Conservation (phyloP, 1,140 invertebrate species). For the Bombus impatiens region DNA sequence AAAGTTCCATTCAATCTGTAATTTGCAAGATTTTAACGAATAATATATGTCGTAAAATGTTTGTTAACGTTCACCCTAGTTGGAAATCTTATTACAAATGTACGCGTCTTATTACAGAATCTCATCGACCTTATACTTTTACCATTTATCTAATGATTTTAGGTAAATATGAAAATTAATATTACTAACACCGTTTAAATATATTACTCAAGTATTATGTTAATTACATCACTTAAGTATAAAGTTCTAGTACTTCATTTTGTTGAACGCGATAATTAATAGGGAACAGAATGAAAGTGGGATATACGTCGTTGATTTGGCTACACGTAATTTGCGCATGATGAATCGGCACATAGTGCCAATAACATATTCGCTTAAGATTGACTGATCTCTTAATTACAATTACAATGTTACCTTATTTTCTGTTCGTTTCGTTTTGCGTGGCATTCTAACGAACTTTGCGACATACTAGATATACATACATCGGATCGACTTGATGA, state of each 20-base stretch:
- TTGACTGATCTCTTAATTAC: constrained; percentile 6
- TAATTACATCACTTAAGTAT: no score
- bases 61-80: background rate
- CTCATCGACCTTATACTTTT: background rate
- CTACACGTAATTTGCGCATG: constrained; percentile 9
- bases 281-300: background rate
- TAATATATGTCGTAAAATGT: background rate
- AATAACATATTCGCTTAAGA: constrained; percentile 16
- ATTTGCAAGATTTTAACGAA: background rate
- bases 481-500: constrained; percentile 36
- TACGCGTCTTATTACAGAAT: background rate
- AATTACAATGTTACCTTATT: background rate
- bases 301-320: constrained; percentile 1
- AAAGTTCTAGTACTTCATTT: background rate
- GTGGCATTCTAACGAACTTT: background rate
- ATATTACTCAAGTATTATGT: no score
- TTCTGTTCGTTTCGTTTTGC: background rate
- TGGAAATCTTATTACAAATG: no score
- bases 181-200: background rate
- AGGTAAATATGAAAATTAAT: background rate
- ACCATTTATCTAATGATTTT: background rate
- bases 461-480: constrained; percentile 31
- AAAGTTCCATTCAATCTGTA: background rate
- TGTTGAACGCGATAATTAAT: background rate
- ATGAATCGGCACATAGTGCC: background rate